A percentile compares a stretch with the other conserved stretches of the same genome.
phyloP scores from a whole-genome alignment of 1,140 invertebrate genomes.

The Ptiloglossa arizonensis region DNA sequence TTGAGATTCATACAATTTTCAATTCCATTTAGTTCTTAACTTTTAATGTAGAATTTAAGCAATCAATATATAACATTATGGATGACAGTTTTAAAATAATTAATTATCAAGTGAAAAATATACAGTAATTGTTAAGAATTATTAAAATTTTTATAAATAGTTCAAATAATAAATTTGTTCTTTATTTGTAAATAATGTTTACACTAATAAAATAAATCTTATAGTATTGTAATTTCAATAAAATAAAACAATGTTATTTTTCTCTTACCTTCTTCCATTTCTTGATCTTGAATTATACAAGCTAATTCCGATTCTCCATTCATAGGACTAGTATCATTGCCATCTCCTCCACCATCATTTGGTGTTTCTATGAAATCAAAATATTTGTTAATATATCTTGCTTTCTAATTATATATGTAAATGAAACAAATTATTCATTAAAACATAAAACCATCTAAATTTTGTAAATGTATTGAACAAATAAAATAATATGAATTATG shows the following conservation, averaged over 20 bases:
- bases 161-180: neutral
- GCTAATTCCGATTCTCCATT: slow-evolving; percentile 84
- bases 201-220: neutral
- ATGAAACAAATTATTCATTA: neutral
- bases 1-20: no score
- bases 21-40: no score
- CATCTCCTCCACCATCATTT: slow-evolving; percentile 80
- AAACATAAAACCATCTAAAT: neutral
- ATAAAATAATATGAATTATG: neutral
- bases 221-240: neutral
- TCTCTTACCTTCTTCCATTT: slow-evolving; percentile 85
- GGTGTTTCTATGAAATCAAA: slow-evolving; percentile 78
- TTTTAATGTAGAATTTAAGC: no score
- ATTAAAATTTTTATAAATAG: neutral
- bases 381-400: slow-evolving; percentile 28
- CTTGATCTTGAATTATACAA: slow-evolving; percentile 82
- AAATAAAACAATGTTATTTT: neutral
- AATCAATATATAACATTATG: neutral
- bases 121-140: neutral
- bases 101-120: neutral
- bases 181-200: neutral
- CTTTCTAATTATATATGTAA: neutral
- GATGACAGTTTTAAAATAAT: no score
- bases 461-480: neutral
- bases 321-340: slow-evolving; percentile 80